Percentiles rank a stretch among this genome's conserved stretches.
Conservation (phyloP, 1,140 invertebrate genomes). For the Drosophila nikananu region DNA sequence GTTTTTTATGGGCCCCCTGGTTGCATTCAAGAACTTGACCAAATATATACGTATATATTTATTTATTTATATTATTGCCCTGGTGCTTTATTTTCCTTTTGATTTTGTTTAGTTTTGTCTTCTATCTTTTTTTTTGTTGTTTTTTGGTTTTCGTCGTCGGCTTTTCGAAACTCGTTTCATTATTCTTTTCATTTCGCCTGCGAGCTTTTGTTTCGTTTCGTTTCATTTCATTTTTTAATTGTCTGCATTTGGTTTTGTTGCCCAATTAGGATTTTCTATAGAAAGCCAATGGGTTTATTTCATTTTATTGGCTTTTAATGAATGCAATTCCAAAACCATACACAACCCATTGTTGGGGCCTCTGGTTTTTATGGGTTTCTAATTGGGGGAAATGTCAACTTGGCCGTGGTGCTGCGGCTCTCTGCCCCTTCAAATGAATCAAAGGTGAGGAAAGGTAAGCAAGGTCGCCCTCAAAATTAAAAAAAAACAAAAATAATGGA, state of each 20-base stretch:
- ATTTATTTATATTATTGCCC: constrained; percentile 36
- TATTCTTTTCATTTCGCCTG: constrained; percentile 46
- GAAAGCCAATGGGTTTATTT: constrained; percentile 80
- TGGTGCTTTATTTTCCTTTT: constrained; percentile 15
- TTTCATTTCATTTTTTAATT: constrained; percentile 73
- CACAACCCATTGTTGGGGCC: constrained; percentile 34
- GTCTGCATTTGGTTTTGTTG: constrained; percentile 60
- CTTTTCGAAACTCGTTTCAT: constrained; percentile 26
- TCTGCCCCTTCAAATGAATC: constrained; percentile 18
- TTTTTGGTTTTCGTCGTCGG: too few species aligned
- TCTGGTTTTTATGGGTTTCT: constrained; percentile 63
- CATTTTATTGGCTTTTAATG: constrained; percentile 74
- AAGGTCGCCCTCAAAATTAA: constrained; percentile 48
- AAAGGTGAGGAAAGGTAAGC: constrained; percentile 40
- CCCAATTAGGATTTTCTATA: constrained; percentile 78
- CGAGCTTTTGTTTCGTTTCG: constrained; percentile 68
- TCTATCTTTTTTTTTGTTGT: constrained; percentile 1
- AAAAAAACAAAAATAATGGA: background rate
- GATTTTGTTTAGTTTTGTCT: constrained; percentile 20
- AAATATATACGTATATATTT: constrained; percentile 28
- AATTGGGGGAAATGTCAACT: constrained; percentile 45
- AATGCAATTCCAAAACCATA: constrained; percentile 59
- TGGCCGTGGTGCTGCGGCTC: background rate
- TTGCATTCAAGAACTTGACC: constrained; percentile 29
- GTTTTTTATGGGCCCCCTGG: constrained; percentile 16